Conservation (phyloP, 2,113 vertebrate genomes). For the Scomber japonicus region DNA sequence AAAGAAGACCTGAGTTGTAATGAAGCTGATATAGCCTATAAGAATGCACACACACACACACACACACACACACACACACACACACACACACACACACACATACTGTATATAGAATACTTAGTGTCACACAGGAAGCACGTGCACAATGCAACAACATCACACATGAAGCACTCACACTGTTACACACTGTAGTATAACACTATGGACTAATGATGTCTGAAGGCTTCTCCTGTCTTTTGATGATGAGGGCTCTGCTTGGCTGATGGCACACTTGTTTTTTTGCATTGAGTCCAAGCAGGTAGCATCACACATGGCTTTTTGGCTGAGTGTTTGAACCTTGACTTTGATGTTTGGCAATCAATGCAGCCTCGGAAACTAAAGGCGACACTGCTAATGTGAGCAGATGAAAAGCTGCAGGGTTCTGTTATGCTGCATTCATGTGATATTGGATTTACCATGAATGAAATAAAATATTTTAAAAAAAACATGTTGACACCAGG, state of each 20-base stretch:
- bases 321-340: constrained; percentile 35
- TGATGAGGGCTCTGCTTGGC: constrained; percentile 55
- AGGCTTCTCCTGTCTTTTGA: constrained; percentile 70
- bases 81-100: no score
- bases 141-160: constrained; percentile 2
- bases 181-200: constrained; percentile 20
- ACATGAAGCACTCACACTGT: constrained; percentile 77
- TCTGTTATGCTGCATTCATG: constrained; percentile 53
- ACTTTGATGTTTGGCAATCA: constrained; percentile 77
- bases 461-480: not conserved
- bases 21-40: no score
- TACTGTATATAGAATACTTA: no score
- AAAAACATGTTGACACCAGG: not conserved
- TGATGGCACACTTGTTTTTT: constrained; percentile 35
- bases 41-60: no score
- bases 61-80: no score
- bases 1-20: no score
- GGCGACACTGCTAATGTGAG: constrained; percentile 63
- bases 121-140: constrained; percentile 36
- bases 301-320: constrained; percentile 70
- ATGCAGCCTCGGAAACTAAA: constrained; percentile 63
- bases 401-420: constrained; percentile 65
- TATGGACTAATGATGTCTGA: constrained; percentile 71
- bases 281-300: constrained; percentile 68
- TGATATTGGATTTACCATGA: constrained; percentile 17